Conservation (phyloP, 2,797 vertebrate species). For the Anableps anableps region DNA sequence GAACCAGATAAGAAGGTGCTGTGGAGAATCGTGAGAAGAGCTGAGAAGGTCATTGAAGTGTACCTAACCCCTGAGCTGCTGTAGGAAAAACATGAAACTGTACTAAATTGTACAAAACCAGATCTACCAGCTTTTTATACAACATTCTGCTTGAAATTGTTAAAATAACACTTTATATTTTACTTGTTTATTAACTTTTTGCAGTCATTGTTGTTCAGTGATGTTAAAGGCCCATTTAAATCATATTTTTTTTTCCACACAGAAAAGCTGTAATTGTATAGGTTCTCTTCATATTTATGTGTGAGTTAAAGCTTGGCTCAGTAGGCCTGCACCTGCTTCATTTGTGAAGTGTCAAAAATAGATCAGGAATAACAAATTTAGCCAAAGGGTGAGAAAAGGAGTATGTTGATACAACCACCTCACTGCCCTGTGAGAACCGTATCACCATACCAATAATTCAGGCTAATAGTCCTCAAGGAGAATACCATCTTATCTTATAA, state of each 20-base stretch:
- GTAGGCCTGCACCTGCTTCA: background rate
- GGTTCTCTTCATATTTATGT: background rate
- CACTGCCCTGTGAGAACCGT: constrained; percentile 2
- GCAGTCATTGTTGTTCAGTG: background rate
- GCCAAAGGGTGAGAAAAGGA: constrained; percentile 2
- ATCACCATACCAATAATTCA: constrained; percentile 38
- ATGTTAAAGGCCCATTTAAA: background rate
- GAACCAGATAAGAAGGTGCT: background rate
- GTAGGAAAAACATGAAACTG: background rate
- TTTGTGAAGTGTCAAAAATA: background rate
- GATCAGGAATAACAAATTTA: background rate
- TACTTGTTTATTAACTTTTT: background rate
- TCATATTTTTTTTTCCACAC: background rate
- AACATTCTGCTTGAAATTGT: background rate
- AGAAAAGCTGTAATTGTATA: background rate
- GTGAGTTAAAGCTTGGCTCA: background rate
- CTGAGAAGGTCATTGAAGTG: background rate
- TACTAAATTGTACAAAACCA: background rate
- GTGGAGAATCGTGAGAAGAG: background rate
- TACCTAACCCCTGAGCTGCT: background rate
- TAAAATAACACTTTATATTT: background rate
- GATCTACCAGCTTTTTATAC: background rate
- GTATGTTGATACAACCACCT: constrained; percentile 21
- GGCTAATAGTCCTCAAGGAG: constrained; percentile 17
- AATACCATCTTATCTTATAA: constrained; percentile 19